A percentile compares a stretch with the other conserved stretches of the same genome.
Conservation (phyloP, 2,113 vertebrate genomes). For the Microtus montanus region DNA sequence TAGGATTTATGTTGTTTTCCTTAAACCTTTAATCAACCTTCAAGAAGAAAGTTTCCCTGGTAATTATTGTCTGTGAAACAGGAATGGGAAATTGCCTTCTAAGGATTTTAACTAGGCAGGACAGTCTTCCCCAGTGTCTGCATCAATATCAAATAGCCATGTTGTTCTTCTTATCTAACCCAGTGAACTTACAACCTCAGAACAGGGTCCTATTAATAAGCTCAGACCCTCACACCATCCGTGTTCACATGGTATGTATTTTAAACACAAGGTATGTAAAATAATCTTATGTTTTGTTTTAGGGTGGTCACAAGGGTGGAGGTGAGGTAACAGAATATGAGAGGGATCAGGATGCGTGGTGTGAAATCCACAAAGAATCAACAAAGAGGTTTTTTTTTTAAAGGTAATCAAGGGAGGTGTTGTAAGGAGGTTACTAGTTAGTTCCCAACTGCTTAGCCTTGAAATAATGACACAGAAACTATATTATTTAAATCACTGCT, state of each 20-base stretch:
- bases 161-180: neutral
- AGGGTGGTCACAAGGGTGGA: neutral
- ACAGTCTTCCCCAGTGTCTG: neutral
- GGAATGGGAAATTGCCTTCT: neutral
- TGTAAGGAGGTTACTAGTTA: too few relatives aligned
- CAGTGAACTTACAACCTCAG: neutral
- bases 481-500: too few relatives aligned
- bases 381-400: neutral
- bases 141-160: neutral
- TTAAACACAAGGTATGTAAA: constrained; percentile 23
- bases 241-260: neutral
- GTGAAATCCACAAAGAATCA: neutral
- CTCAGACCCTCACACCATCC: neutral
- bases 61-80: constrained; percentile 24
- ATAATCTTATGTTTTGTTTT: neutral
- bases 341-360: neutral
- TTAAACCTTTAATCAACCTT: constrained; percentile 36
- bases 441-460: too few relatives aligned
- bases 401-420: too few relatives aligned
- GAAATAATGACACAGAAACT: too few relatives aligned
- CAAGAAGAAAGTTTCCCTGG: constrained; percentile 43
- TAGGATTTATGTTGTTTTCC: constrained; percentile 42
- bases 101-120: neutral
- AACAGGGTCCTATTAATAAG: neutral
- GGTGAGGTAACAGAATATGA: neutral